These are phyloP conservation scores for Marmota flaviventris DNA, from an alignment of 2,113 vertebrate species.

Conservation along the genomic window DNA sequence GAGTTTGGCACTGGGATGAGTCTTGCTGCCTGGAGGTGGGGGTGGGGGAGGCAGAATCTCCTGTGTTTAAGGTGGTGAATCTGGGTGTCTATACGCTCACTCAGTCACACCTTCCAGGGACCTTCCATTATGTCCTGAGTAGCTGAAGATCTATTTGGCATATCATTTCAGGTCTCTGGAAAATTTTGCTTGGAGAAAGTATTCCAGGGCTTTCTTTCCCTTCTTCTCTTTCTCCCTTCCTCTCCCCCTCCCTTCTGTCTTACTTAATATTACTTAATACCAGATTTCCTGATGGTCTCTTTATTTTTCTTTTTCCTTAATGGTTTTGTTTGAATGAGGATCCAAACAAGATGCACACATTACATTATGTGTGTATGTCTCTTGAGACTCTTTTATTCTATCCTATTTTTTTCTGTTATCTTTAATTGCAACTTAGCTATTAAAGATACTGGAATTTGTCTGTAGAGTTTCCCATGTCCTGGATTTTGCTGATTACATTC, in stretches of 20 bases:
- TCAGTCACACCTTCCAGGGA: neutral
- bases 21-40: neutral
- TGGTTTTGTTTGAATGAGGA: neutral
- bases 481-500: neutral
- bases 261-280: neutral
- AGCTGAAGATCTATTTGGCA: neutral
- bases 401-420: neutral
- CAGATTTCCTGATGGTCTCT: neutral
- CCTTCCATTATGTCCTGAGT: neutral
- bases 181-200: neutral
- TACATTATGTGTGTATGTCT: neutral
- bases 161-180: neutral
- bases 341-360: neutral
- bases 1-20: neutral
- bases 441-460: neutral
- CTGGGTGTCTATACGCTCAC: neutral
- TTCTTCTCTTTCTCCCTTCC: neutral
- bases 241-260: neutral
- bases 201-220: neutral
- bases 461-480: neutral
- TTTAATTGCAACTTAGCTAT: neutral
- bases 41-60: neutral
- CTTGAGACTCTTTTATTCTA: neutral
- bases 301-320: neutral
- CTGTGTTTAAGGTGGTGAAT: no score